Evolutionary conservation across 2,797 vertebrate species (phyloP).

Genomic region (Okamejei kenojei): DNA sequence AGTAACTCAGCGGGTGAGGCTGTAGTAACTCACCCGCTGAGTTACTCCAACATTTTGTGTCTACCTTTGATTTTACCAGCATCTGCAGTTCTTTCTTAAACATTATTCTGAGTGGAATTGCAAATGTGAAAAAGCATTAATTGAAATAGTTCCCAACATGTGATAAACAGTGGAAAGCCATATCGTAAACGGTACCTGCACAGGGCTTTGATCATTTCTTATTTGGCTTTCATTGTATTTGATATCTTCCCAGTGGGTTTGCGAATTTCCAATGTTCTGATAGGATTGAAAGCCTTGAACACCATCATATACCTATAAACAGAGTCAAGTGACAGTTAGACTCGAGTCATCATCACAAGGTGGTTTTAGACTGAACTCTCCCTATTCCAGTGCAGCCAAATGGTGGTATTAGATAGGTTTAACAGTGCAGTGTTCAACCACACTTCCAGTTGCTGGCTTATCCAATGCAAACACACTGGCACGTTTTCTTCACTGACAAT

Average conservation of each 20-base stretch:
- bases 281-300: no score
- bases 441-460: no score
- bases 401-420: no score
- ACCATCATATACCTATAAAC: neutral
- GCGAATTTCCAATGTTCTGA: neutral
- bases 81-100: no score
- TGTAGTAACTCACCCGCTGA: no score
- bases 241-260: neutral
- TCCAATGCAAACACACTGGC: no score
- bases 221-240: neutral
- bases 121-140: neutral
- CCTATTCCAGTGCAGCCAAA: neutral
- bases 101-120: no score
- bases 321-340: neutral
- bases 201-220: neutral
- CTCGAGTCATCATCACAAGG: neutral
- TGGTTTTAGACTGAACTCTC: neutral
- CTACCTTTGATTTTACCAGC: no score
- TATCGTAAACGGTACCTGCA: neutral
- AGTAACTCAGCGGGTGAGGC: no score
- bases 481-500: no score
- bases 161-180: neutral
- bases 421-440: no score
- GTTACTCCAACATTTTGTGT: no score
- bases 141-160: neutral